These are phyloP conservation scores for Lagorchestes hirsutus DNA, from an alignment of 2,797 vertebrate genomes.

Conservation along the genomic window DNA sequence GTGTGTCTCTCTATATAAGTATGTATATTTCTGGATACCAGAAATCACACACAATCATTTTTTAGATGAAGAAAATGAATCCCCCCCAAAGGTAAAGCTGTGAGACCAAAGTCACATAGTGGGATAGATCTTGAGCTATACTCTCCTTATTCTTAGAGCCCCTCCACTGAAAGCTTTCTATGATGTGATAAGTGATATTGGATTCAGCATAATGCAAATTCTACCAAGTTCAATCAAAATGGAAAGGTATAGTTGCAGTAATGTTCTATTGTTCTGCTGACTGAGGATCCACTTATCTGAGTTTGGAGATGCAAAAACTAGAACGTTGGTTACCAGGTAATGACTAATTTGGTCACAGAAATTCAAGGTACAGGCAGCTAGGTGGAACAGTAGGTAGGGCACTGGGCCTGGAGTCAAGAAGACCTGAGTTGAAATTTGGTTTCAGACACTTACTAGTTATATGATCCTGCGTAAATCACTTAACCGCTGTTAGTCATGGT, in stretches of 20 bases:
- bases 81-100: not conserved
- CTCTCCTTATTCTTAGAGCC: not conserved
- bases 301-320: not conserved
- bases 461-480: too few species aligned
- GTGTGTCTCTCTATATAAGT: not conserved
- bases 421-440: not conserved
- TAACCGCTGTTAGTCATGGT: not conserved
- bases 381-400: not conserved
- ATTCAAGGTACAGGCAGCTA: not conserved
- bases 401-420: not conserved
- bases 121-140: not conserved
- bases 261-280: not conserved
- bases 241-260: not conserved
- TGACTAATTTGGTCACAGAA: not conserved
- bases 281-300: not conserved
- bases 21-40: not conserved
- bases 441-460: not conserved
- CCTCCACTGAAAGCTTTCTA: not conserved
- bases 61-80: not conserved
- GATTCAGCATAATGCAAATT: not conserved
- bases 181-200: not conserved
- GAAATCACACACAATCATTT: not conserved
- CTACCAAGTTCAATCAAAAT: not conserved
- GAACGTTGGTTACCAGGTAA: not conserved
- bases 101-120: not conserved